These are phyloP conservation scores for Pterois miles DNA, from an alignment of 2,797 vertebrate species.

Conservation along the genomic window DNA sequence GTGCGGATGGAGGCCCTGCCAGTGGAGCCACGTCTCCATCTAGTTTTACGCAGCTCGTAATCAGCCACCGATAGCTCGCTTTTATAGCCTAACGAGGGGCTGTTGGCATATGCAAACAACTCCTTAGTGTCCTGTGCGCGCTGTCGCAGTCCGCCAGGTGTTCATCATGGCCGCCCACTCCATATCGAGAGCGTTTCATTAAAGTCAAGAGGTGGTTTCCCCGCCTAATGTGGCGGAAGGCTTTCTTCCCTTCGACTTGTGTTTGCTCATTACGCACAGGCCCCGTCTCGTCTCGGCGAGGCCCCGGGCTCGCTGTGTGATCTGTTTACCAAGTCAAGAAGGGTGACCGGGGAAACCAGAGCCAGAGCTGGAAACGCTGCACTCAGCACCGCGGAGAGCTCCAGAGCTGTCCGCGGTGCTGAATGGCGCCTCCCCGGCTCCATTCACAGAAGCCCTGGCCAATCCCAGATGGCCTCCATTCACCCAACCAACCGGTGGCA, in stretches of 20 bases:
- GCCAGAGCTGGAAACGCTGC: neutral
- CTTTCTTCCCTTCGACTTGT: conserved; percentile 41
- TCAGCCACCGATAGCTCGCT: conserved; percentile 1
- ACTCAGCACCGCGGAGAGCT: conserved; percentile 52
- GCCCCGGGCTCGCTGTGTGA: conserved; percentile 5
- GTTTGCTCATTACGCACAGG: conserved; percentile 70
- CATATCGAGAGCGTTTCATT: conserved; percentile 79
- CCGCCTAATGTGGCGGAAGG: conserved; percentile 74
- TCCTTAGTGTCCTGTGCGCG: conserved; percentile 30
- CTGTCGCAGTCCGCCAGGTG: conserved; percentile 78
- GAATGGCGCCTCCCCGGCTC: conserved; percentile 56
- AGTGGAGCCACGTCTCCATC: neutral
- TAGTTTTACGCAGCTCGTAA: neutral
- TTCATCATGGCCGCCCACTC: conserved; percentile 70
- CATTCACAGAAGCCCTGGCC: conserved; percentile 75
- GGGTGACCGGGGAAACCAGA: neutral
- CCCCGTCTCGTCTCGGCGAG: too few relatives aligned
- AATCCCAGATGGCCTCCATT: conserved; percentile 74
- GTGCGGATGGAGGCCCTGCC: conserved; percentile 63
- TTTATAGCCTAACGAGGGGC: conserved; percentile 29
- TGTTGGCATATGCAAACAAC: conserved; percentile 60
- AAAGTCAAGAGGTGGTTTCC: conserved; percentile 81
- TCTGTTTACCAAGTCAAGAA: conserved; percentile 38
- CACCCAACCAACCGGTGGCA: conserved; percentile 57
- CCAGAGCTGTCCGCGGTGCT: conserved; percentile 72